Base-by-base conservation (phyloP, 2,113 vertebrate species). In the Plectropomus leopardus region DNA sequence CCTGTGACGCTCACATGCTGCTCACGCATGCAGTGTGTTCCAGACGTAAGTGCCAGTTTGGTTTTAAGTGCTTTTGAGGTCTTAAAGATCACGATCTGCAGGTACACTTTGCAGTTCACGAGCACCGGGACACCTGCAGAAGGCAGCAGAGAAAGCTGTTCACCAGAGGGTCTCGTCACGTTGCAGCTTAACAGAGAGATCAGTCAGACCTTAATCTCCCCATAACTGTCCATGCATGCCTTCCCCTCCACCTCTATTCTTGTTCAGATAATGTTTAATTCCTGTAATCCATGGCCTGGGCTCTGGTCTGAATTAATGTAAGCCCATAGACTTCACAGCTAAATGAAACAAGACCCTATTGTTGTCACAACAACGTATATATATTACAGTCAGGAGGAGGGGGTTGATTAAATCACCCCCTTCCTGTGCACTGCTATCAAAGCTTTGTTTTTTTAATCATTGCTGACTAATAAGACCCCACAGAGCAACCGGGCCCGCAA, bases 361-460 rank as follows among this genome's bases (percentile, higher is more conserved):
- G 86, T 90, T 89, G 88, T 85, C 84, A 74, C 79, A 86, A 86
- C 86, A 92, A 89, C 84, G 81, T 86, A 19, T 48, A 68, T 69
- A 28, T 57, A 61, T 72, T 71, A 51, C 58, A 68, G 50, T 47
- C 14, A n/a, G 32, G 13, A 55, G 73, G 63, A 36, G 63, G 30
- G 26, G 24, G 24, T 50, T 79, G 73, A 82, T 90, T 85, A 83
- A 91, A 83, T 74, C 55, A 30, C 65, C 84, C 3, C 74, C 80
- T 21, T 91, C 82, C 72, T 68, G 58, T 45, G 63, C 82, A 9
- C 85, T 58, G 82, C 81, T 90, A 90, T 36, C 71, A 75, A 88
- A 94, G 93, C 94, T 93, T 94, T 94, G 89, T 86, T 93, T 95
- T 92, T 96, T 96, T 88, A 94, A 96, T 94, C 89, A 93, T 50